These are phyloP conservation scores for Antrozous pallidus DNA, from an alignment of 2,797 vertebrate species.

Conservation along the genomic window DNA sequence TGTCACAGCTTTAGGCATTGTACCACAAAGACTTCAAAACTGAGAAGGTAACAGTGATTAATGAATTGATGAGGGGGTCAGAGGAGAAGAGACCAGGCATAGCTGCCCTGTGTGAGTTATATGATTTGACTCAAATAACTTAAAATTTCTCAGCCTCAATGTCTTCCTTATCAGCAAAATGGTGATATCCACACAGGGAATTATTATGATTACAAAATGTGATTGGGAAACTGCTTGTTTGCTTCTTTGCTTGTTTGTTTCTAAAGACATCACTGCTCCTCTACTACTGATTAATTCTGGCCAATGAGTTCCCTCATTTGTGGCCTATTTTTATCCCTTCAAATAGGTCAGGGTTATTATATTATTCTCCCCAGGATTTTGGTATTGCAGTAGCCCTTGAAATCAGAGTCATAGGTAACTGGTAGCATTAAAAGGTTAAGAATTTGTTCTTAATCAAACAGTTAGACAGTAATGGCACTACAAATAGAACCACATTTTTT, in stretches of 20 bases:
- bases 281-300: constrained; percentile 26
- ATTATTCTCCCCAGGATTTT: constrained; percentile 43
- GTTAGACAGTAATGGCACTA: constrained; percentile 76
- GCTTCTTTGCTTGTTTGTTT: constrained; percentile 53
- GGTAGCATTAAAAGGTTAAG: constrained; percentile 77
- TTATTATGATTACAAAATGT: constrained; percentile 48
- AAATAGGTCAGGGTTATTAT: constrained; percentile 40
- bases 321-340: constrained; percentile 55
- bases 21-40: constrained; percentile 3
- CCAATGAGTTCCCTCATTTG: constrained; percentile 45
- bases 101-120: not conserved
- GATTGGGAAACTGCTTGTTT: constrained; percentile 33
- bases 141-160: not conserved
- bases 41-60: not conserved
- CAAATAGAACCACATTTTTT: constrained; percentile 79
- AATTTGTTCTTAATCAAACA: constrained; percentile 79
- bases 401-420: constrained; percentile 70
- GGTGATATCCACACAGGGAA: not conserved
- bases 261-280: constrained; percentile 43
- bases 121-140: not conserved
- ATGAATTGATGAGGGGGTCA: not conserved
- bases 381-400: constrained; percentile 62
- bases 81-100: not conserved
- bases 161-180: constrained; percentile 15
- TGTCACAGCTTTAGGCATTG: not conserved